Evolutionary conservation across 2,797 vertebrate species (phyloP).

Genomic region (Psittacula echo): DNA sequence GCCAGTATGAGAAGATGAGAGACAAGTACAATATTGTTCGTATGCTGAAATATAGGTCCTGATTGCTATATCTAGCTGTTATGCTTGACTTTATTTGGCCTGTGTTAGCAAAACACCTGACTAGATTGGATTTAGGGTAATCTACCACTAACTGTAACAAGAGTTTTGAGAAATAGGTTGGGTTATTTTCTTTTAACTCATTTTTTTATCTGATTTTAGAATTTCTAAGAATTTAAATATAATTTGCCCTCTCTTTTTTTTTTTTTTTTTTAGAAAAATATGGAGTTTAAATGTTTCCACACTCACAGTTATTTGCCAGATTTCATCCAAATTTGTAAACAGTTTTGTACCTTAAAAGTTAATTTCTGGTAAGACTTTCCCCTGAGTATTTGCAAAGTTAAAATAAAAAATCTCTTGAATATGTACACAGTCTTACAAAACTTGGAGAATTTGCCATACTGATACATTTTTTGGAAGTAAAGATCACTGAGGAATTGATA

Average conservation of each 20-base stretch:
- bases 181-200: neutral
- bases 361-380: neutral
- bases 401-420: neutral
- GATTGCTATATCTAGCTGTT: neutral
- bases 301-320: neutral
- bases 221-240: neutral
- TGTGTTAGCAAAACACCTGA: neutral
- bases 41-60: neutral
- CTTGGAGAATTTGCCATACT: neutral
- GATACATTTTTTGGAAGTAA: neutral
- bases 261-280: neutral
- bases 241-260: neutral
- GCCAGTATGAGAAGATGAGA: neutral
- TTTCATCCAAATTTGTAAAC: neutral
- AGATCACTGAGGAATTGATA: neutral
- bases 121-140: neutral
- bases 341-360: neutral
- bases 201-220: neutral
- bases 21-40: neutral
- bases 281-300: neutral
- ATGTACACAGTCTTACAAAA: neutral
- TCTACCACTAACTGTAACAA: neutral
- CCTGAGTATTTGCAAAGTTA: neutral
- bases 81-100: neutral
- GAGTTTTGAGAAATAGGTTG: neutral